Evolutionary conservation across 2,113 vertebrate species (phyloP).

Genomic region (Galemys pyrenaicus): DNA sequence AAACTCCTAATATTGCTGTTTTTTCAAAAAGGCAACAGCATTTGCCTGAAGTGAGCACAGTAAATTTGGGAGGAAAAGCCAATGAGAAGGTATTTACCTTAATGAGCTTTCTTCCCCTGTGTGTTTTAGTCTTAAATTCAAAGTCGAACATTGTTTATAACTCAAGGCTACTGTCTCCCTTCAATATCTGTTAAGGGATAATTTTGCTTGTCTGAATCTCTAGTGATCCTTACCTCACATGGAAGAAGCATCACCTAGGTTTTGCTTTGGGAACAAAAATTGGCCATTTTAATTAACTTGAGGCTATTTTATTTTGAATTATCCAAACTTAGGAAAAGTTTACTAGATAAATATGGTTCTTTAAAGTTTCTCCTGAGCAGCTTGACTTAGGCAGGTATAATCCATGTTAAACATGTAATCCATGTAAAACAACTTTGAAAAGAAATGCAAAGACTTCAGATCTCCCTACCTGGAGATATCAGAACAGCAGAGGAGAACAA

Average conservation of each 20-base stretch:
- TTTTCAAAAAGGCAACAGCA: not conserved
- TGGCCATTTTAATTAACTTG: not conserved
- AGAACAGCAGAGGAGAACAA: slow-evolving; percentile 98
- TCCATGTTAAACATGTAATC: slow-evolving; percentile 16
- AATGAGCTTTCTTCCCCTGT: not conserved
- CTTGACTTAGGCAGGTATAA: not conserved
- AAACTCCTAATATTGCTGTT: not conserved
- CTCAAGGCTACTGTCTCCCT: not conserved
- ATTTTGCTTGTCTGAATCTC: slow-evolving; percentile 6
- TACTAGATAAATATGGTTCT: slow-evolving; percentile 37
- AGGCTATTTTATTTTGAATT: slow-evolving; percentile 46
- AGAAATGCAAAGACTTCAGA: not conserved
- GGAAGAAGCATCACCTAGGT: not conserved
- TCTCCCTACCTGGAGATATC: slow-evolving; percentile 95
- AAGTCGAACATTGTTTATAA: slow-evolving; percentile 26
- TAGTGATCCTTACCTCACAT: not conserved
- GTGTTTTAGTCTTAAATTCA: slow-evolving; percentile 4
- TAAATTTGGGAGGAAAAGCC: not conserved
- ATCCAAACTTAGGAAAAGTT: slow-evolving; percentile 17
- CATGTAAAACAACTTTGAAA: not conserved
- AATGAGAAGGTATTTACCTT: not conserved
- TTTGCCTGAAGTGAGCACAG: not conserved
- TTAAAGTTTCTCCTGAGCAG: slow-evolving; percentile 11
- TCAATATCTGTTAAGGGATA: slow-evolving; percentile 3
- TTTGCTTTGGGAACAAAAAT: not conserved